phyloP scores from a whole-genome alignment of 2,888 invertebrate species.

The Opisthograptis luteolata region DNA sequence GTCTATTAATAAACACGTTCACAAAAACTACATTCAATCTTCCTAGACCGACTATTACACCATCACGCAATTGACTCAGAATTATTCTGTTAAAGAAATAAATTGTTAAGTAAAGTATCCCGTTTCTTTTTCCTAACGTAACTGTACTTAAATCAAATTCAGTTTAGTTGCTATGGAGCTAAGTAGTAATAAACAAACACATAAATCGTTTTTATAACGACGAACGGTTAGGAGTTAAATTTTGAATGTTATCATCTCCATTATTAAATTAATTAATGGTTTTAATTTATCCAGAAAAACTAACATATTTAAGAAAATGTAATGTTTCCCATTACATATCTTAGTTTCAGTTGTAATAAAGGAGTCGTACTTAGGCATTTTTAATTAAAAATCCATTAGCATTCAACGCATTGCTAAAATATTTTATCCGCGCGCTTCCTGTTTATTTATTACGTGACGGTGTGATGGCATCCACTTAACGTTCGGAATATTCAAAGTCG shows the following conservation, averaged over 20 bases:
- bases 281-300: no score
- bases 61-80: slow-evolving; percentile 35
- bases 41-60: slow-evolving; percentile 52
- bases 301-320: no score
- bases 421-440: slow-evolving; percentile 26
- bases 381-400: slow-evolving; percentile 35
- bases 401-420: slow-evolving; percentile 34
- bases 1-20: slow-evolving; percentile 60
- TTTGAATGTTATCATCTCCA: no score
- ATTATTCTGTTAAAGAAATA: slow-evolving; percentile 1
- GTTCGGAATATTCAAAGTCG: slow-evolving; percentile 56
- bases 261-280: no score
- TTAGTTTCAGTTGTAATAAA: not conserved
- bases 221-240: no score
- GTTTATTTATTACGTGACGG: slow-evolving; percentile 44
- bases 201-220: no score
- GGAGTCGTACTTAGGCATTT: slow-evolving; percentile 26
- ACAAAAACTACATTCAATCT: slow-evolving; percentile 56
- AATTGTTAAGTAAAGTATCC: no score
- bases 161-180: no score
- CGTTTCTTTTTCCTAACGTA: no score
- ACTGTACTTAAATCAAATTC: no score
- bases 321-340: no score
- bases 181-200: no score
- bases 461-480: slow-evolving; percentile 49